Base-by-base conservation (phyloP, 1,140 invertebrate genomes). In the Neotoxoptera formosana region DNA sequence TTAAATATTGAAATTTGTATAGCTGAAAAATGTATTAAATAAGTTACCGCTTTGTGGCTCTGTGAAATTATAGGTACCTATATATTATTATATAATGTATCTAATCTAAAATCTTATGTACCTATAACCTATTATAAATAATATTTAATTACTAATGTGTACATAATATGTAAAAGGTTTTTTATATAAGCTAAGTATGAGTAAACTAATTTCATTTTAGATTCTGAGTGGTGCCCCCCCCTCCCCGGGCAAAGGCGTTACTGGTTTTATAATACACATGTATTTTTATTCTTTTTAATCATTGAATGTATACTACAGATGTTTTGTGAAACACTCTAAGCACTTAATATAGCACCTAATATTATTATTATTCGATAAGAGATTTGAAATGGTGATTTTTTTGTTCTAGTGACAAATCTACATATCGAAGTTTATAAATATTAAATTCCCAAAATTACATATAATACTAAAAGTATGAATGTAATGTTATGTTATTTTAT, bases 1-100 rank as follows among this genome's bases (percentile, higher is more conserved):
- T 90, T 60, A 90, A 56, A 90, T 60, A 90, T 25, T 60, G 25
- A 90, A 60, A 90, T 90, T 90, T 86, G 23, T 86, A 47, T 47
- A 20, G 34, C 21, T 23, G n/a, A 36, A 83, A 45, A 86, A 25
- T 53, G 14, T n/a, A 17, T 67, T 67, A 25, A 56, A 56, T 56
- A 8, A 25, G 56, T 56, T 56, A 56, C 30, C 3, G 21, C 30
- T n/a, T n/a, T 17, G 60, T 67, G 60, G 23, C 60, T 30, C 60
- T 60, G 20, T 30, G 9, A 11, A 0, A 67, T 4, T n/a, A 4
- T 67, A n/a, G 4, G 21, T 53, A 53, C 14, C 14, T 67, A 60
- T 60, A 30, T n/a, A n/a, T n/a, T 14, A 60, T 25, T 30, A n/a
- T n/a, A n/a, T n/a, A 14, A 67, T 67, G 3, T 17, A 67, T 67